Percentiles rank a stretch among this genome's conserved stretches.
Conservation (phyloP, 2,113 vertebrate genomes). For the Psophia crepitans region DNA sequence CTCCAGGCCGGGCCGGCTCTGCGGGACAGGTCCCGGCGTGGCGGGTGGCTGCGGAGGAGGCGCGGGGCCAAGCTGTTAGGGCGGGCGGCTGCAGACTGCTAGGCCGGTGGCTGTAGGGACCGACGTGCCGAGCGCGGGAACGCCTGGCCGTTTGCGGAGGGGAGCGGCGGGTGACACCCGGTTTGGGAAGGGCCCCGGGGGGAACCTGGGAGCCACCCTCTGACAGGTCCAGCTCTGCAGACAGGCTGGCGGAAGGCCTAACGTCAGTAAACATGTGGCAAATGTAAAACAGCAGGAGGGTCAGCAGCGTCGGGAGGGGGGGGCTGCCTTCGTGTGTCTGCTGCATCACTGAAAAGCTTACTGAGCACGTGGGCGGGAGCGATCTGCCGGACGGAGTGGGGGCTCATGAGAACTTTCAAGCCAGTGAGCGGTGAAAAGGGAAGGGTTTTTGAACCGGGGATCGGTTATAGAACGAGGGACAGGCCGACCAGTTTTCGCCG, state of each 20-base stretch:
- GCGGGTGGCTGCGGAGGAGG: neutral
- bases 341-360: no score
- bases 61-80: neutral
- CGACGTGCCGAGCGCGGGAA: fast-evolving
- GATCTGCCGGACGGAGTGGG: neutral
- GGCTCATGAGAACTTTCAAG: no score
- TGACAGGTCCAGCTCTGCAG: no score
- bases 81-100: neutral
- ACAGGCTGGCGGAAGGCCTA: neutral
- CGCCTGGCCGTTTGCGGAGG: neutral
- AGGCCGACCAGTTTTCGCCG: neutral
- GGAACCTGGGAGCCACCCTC: neutral
- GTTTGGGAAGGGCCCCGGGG: neutral
- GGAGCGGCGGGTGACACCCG: neutral
- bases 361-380: fast-evolving
- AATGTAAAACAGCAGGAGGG: neutral
- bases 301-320: neutral
- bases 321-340: neutral
- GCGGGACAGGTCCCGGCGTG: neutral
- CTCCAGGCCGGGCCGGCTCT: neutral
- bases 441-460: no score
- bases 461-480: neutral
- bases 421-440: no score
- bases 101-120: neutral
- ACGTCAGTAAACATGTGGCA: neutral